A percentile compares a stretch with the other conserved stretches of the same genome.
Conservation (phyloP, 1,140 invertebrate genomes). For the Orussus abietinus region DNA sequence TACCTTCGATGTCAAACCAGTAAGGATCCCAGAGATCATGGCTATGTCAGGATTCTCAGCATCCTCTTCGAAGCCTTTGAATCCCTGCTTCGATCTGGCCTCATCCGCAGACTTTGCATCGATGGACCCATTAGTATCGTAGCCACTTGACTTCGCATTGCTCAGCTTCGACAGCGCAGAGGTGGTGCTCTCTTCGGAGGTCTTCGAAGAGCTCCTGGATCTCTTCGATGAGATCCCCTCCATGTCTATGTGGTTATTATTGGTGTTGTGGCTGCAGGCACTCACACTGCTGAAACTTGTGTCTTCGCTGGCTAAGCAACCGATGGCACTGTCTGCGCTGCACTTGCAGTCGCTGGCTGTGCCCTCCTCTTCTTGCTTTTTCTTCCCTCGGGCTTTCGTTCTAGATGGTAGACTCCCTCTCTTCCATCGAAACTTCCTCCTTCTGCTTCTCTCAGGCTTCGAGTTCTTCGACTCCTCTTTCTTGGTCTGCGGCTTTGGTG, state of each 20-base stretch:
- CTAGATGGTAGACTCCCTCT: constrained; percentile 27
- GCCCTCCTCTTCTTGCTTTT: constrained; percentile 3
- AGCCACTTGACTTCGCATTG: constrained; percentile 24
- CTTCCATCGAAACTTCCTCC: constrained; percentile 31
- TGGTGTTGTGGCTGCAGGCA: constrained; percentile 12
- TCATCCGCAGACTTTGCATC: constrained; percentile 8
- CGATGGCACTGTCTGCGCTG: constrained; percentile 13
- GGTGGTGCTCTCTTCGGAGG: constrained; percentile 12
- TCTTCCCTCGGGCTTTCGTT: constrained; percentile 17
- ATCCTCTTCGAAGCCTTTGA: constrained; percentile 23
- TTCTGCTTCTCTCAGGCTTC: constrained; percentile 17
- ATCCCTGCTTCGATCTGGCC: constrained; percentile 11
- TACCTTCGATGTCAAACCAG: constrained; percentile 15
- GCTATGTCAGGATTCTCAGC: constrained; percentile 16
- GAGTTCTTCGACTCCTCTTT: constrained; percentile 2
- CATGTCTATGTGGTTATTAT: constrained; percentile 17
- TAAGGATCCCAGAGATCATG: constrained; percentile 21
- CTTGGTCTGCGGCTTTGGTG: constrained; percentile 1
- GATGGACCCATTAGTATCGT: constrained; percentile 18
- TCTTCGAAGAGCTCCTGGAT: constrained; percentile 22
- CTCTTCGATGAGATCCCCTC: constrained; percentile 4
- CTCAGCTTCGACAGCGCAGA: constrained; percentile 1
- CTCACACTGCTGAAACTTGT: constrained; percentile 22
- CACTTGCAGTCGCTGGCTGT: constrained; percentile 7
- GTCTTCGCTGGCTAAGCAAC: constrained; percentile 22